These are phyloP conservation scores for Volucella inflata DNA, from an alignment of 2,888 invertebrate genomes.

Conservation along the genomic window DNA sequence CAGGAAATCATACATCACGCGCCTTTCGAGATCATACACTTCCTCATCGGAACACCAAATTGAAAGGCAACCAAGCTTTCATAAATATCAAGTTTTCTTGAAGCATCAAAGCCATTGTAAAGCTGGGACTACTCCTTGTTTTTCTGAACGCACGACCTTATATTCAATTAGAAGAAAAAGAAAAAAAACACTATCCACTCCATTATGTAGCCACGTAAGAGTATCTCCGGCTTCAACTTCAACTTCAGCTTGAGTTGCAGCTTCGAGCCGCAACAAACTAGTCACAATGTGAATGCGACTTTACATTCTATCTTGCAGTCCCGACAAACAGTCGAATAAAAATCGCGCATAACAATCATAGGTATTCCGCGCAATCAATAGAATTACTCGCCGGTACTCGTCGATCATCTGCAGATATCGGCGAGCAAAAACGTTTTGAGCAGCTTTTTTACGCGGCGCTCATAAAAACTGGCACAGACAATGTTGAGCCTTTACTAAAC, in stretches of 20 bases:
- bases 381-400: conserved; percentile 55
- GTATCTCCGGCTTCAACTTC: not conserved
- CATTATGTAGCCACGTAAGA: conserved; percentile 13
- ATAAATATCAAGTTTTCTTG: conserved; percentile 44
- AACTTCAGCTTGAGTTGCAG: conserved; percentile 4
- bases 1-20: conserved; percentile 53
- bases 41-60: conserved; percentile 50
- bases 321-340: conserved; percentile 26
- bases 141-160: conserved; percentile 52
- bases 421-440: conserved; percentile 38
- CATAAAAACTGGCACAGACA: conserved; percentile 37
- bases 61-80: conserved; percentile 35
- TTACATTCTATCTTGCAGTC: conserved; percentile 35
- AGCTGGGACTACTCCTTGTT: not conserved
- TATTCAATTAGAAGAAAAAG: conserved; percentile 60
- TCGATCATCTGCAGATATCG: conserved; percentile 22
- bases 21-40: conserved; percentile 28
- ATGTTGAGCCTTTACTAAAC: conserved; percentile 48
- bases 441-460: conserved; percentile 7
- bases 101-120: conserved; percentile 9
- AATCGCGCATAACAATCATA: conserved; percentile 32
- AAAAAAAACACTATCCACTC: conserved; percentile 36
- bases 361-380: conserved; percentile 33
- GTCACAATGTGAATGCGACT: conserved; percentile 27
- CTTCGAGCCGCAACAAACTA: conserved; percentile 24